phyloP scores from a whole-genome alignment of 2,113 vertebrate genomes.

The Apus apus region DNA sequence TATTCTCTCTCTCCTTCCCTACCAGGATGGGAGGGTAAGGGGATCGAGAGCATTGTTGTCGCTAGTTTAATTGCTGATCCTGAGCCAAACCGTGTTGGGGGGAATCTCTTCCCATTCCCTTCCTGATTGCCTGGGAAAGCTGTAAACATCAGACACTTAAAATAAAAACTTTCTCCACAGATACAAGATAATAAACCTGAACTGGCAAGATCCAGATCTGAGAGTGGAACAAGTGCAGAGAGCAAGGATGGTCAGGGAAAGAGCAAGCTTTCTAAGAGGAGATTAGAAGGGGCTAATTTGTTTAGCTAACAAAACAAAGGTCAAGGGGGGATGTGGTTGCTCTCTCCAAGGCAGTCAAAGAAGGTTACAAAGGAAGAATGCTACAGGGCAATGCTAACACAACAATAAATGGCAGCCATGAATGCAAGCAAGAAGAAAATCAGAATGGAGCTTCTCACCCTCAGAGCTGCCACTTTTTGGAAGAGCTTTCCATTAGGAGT shows the following conservation, averaged over 20 bases:
- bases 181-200: not conserved
- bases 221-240: not conserved
- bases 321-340: not conserved
- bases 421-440: not conserved
- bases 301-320: slow-evolving; percentile 7
- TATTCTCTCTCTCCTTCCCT: too few relatives aligned
- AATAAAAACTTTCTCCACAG: not conserved
- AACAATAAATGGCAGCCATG: not conserved
- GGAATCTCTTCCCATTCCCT: not conserved
- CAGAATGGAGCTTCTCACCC: not conserved
- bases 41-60: too few relatives aligned
- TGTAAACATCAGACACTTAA: not conserved
- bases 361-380: not conserved
- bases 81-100: too few relatives aligned
- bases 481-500: not conserved
- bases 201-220: not conserved
- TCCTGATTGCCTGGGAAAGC: not conserved
- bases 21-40: too few relatives aligned
- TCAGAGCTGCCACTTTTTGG: not conserved
- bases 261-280: not conserved
- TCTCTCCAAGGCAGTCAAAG: not conserved
- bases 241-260: not conserved
- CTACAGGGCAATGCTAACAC: not conserved
- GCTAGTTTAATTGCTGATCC: too few relatives aligned
- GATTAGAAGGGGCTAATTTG: not conserved